Conservation (phyloP, 2,113 vertebrate genomes). For the Pandion haliaetus region DNA sequence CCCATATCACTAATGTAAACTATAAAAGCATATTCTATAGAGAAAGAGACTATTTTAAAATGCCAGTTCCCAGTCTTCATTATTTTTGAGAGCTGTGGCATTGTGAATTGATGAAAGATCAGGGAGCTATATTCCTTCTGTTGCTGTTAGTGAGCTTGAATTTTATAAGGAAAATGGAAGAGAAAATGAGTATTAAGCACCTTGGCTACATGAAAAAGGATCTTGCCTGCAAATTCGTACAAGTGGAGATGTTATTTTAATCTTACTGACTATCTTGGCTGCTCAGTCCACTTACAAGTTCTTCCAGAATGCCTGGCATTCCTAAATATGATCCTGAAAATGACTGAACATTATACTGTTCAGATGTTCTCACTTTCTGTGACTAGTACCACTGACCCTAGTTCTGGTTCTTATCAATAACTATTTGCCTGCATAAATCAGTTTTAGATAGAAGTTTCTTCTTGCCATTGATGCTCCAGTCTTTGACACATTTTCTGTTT, state of each 20-base stretch:
- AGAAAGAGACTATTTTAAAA: background rate
- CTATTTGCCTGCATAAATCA: background rate
- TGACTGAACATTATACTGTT: background rate
- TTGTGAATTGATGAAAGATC: background rate
- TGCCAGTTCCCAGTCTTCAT: background rate
- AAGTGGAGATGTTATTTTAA: background rate
- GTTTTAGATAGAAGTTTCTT: background rate
- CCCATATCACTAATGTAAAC: background rate
- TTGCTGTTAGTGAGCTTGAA: background rate
- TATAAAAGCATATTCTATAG: background rate
- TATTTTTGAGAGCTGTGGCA: background rate
- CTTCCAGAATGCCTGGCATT: background rate
- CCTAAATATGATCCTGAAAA: background rate
- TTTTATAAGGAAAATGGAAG: background rate
- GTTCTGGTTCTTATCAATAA: background rate
- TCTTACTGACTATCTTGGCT: background rate
- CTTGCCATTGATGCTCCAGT: background rate
- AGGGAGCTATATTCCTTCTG: background rate
- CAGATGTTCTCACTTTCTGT: background rate
- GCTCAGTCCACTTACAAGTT: background rate
- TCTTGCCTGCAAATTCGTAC: background rate
- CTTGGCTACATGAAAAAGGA: background rate
- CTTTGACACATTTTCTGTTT: background rate
- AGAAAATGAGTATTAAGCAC: background rate
- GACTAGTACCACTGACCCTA: background rate